Conservation (phyloP, 2,888 invertebrate species). For the Xylota segnis region DNA sequence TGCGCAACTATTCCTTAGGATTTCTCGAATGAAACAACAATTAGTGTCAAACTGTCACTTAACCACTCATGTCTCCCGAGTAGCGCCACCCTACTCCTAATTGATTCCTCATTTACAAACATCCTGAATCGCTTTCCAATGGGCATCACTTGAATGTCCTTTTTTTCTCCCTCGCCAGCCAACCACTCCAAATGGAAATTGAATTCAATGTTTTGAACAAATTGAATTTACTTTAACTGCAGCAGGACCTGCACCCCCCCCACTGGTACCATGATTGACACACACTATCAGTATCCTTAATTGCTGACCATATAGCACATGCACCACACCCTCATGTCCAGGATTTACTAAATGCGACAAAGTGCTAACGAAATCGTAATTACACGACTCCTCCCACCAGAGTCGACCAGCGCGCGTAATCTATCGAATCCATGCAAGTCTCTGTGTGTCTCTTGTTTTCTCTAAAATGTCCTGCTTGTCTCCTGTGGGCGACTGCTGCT, state of each 20-base stretch:
- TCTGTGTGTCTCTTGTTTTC: constrained; percentile 40
- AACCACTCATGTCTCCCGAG: background rate
- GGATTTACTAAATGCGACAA: constrained; percentile 46
- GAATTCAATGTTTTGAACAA: constrained; percentile 54
- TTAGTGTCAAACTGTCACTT: background rate
- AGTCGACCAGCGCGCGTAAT: constrained; percentile 17
- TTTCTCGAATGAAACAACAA: background rate
- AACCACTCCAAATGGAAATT: constrained; percentile 42
- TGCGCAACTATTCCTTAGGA: too few relatives aligned
- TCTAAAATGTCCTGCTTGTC: constrained; percentile 30
- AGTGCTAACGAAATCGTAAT: constrained; percentile 71
- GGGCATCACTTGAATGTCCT: constrained; percentile 6
- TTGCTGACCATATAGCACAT: constrained; percentile 62
- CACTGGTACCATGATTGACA: constrained; percentile 58
- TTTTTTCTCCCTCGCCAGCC: background rate
- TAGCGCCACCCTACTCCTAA: background rate
- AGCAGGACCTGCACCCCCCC: background rate
- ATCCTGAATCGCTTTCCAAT: constrained; percentile 30
- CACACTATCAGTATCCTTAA: constrained; percentile 67
- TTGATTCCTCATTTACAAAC: background rate
- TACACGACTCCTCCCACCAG: constrained; percentile 37
- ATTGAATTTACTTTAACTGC: constrained; percentile 56
- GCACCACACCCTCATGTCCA: constrained; percentile 22
- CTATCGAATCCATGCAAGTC: constrained; percentile 52
- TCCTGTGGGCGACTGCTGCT: constrained; percentile 18